Evolutionary conservation across 2,888 invertebrate genomes (phyloP), one percentile per base, ranked within the genome.

Genomic region (Cryptophagus acutangulus): DNA sequence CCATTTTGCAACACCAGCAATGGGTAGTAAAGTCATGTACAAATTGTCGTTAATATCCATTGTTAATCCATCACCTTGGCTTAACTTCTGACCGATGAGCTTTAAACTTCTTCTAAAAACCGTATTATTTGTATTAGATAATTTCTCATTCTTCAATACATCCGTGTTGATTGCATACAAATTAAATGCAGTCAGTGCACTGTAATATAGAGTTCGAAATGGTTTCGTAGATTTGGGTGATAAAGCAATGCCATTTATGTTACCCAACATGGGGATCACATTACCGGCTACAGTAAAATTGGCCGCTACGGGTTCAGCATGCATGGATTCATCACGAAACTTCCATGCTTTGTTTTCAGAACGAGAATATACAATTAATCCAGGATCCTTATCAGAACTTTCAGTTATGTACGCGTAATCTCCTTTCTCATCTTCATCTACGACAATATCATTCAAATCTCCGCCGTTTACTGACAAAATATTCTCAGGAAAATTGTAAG

Each of bases 331-430:
- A 57, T 84, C 82, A 6, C 81, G 74, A 25, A 84, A 61, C 64
- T 83, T 84, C 84, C 84, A 83, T 9, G 82, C 76, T 39, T 74
- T 76, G 49, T 78, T 76, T 52, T 80, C 75, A 36, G 70, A 67
- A 38, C 77, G 69, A 1, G 81, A 79, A 67, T 79, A 85, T n/a
- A 85, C 80, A 34, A 86, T 77, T 40, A 86, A 76, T 18, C 84
- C 84, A 1, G 84, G 83, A 63, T 83, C 81, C 1, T 72, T 69
- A 2, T 71, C 72, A 55, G 79, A 78, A 56, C 76, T 78, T 61
- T 84, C 85, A 1, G 82, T 81, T 18, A 85, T 83, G 57, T 83
- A 85, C 8, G 84, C 84, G 56, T 74, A 78, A 46, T 74, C 75
- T 55, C 73, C 75, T 9, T 74, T 75, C 55, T 79, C 79, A 46